Conservation (phyloP, 2,797 vertebrate genomes). For the Eupleurogrammus muticus region DNA sequence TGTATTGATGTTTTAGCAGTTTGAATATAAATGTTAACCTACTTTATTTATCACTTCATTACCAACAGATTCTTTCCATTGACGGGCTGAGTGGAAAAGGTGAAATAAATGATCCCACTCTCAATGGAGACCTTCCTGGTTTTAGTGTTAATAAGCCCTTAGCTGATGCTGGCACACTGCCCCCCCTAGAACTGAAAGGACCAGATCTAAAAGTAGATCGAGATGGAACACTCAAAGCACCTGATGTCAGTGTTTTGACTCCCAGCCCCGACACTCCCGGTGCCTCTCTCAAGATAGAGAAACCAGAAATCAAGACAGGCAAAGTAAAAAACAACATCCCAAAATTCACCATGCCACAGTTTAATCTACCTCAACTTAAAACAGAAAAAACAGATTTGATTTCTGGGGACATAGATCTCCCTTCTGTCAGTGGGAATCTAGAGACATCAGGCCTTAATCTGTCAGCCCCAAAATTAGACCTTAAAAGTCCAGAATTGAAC, state of each 20-base stretch:
- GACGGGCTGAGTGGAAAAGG: slow-evolving; percentile 60
- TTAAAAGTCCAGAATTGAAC: slow-evolving; percentile 47
- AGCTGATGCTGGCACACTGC: slow-evolving; percentile 44
- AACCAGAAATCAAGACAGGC: slow-evolving; percentile 60
- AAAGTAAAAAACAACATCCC: slow-evolving; percentile 51
- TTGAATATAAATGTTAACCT: slow-evolving; percentile 1
- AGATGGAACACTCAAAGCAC: slow-evolving; percentile 58
- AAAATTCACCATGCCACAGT: slow-evolving; percentile 79
- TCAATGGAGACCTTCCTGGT: slow-evolving; percentile 72
- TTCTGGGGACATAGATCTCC: slow-evolving; percentile 50
- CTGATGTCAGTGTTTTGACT: slow-evolving; percentile 60
- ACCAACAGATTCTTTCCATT: slow-evolving; percentile 66
- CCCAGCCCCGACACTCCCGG: slow-evolving; percentile 61
- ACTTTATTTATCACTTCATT: slow-evolving; percentile 27
- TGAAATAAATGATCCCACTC: slow-evolving; percentile 55
- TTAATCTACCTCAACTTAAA: slow-evolving; percentile 54
- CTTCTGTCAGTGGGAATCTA: slow-evolving; percentile 50
- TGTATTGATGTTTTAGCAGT: neutral
- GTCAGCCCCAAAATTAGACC: slow-evolving; percentile 51
- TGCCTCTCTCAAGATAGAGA: slow-evolving; percentile 59
- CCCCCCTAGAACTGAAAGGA: slow-evolving; percentile 60
- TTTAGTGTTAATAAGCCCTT: slow-evolving; percentile 47
- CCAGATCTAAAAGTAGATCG: slow-evolving; percentile 70
- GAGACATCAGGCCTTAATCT: slow-evolving; percentile 43
- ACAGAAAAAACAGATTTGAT: slow-evolving; percentile 49